Conservation (phyloP, 2,888 invertebrate genomes). For the Dichetophora obliterata region DNA sequence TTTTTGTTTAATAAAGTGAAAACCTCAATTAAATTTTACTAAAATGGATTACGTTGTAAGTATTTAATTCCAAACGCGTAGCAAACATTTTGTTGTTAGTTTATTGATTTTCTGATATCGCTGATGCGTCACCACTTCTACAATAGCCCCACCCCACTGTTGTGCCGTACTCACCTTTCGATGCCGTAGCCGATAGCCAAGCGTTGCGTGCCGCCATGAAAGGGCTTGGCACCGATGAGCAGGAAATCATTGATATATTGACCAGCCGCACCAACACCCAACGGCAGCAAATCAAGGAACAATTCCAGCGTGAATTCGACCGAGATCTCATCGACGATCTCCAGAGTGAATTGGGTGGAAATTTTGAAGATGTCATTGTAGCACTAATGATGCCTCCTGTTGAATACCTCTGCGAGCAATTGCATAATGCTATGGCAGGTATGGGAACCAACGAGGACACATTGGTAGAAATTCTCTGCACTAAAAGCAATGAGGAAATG, state of each 20-base stretch:
- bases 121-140: constrained; percentile 33
- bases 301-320: constrained; percentile 74
- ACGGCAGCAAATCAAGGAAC: constrained; percentile 78
- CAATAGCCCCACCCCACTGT: constrained; percentile 73
- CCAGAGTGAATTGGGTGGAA: constrained; percentile 80
- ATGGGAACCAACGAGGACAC: constrained; percentile 81
- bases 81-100: constrained; percentile 23
- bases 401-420: constrained; percentile 79
- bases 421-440: constrained; percentile 81
- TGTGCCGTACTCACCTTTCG: constrained; percentile 73
- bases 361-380: constrained; percentile 80
- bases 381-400: constrained; percentile 78
- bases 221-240: constrained; percentile 83
- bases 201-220: constrained; percentile 80
- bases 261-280: constrained; percentile 79
- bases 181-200: constrained; percentile 77
- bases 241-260: constrained; percentile 81
- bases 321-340: constrained; percentile 76
- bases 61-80: not conserved
- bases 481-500: constrained; percentile 77
- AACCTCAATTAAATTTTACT: not conserved
- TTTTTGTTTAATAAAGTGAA: not conserved
- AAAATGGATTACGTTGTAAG: constrained; percentile 57
- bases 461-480: constrained; percentile 81
- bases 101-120: constrained; percentile 24